phyloP scores from a whole-genome alignment of 2,797 vertebrate genomes.

The Octomys mimax region DNA sequence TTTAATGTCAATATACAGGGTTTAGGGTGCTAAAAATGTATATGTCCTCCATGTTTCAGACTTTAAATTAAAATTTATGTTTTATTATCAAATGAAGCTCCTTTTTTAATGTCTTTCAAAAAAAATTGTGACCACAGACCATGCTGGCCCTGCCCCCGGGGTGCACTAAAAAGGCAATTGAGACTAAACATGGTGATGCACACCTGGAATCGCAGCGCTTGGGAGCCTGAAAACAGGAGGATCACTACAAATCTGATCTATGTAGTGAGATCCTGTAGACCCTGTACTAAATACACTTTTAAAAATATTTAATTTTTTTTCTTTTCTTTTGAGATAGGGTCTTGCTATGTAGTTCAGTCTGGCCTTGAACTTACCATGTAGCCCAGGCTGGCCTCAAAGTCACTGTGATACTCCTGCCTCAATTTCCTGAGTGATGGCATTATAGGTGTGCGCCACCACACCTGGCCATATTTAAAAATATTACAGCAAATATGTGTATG shows the following conservation, averaged over 20 bases:
- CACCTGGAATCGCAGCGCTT: no score
- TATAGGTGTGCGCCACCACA: not conserved
- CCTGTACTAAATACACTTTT: no score
- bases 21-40: not conserved
- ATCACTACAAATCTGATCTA: no score
- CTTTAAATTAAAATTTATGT: constrained; percentile 18
- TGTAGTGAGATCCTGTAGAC: no score
- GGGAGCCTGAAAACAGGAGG: no score
- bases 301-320: not conserved
- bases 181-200: no score
- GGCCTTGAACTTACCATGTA: not conserved
- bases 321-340: not conserved
- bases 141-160: no score
- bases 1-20: not conserved
- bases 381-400: not conserved
- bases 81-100: not conserved
- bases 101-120: not conserved
- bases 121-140: no score
- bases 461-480: not conserved
- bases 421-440: not conserved
- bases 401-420: not conserved
- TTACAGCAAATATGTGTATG: not conserved
- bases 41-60: not conserved
- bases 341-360: not conserved
- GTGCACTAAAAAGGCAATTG: no score